phyloP scores from a whole-genome alignment of 2,797 vertebrate genomes.

The Anas acuta region DNA sequence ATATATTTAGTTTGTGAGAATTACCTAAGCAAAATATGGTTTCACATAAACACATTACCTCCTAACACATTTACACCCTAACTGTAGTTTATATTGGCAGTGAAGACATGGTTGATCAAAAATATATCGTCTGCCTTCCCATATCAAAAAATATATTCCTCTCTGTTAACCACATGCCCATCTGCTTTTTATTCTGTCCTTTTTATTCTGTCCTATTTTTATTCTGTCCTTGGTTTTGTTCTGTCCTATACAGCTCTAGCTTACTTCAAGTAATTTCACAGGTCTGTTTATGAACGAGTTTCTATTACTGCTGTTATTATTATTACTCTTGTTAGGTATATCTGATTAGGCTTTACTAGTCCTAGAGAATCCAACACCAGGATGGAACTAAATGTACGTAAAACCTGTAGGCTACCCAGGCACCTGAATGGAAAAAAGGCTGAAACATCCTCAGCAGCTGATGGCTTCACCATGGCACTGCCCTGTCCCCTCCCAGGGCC shows the following conservation, averaged over 20 bases:
- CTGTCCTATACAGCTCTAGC: background rate
- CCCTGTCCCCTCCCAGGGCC: no score
- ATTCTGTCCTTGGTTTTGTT: background rate
- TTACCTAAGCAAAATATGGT: background rate
- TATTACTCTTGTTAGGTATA: background rate
- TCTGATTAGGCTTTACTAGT: background rate
- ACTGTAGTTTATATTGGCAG: background rate
- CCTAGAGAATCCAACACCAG: background rate
- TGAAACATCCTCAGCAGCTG: background rate
- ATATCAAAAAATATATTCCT: background rate
- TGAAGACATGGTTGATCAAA: background rate
- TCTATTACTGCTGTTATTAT: background rate
- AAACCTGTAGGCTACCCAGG: background rate
- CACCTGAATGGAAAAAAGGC: background rate
- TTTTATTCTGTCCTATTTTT: conserved; percentile 19
- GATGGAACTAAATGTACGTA: background rate
- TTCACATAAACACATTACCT: background rate
- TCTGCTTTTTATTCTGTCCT: conserved; percentile 37
- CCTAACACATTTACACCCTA: background rate
- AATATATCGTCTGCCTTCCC: background rate
- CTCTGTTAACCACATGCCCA: background rate
- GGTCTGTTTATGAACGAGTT: background rate
- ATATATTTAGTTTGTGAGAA: background rate
- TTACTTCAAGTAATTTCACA: background rate
- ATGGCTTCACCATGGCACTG: background rate